Evolutionary conservation across 2,888 invertebrate genomes (phyloP), one percentile per base, ranked within the genome.

Genomic region (Hypselothyrea guttata): DNA sequence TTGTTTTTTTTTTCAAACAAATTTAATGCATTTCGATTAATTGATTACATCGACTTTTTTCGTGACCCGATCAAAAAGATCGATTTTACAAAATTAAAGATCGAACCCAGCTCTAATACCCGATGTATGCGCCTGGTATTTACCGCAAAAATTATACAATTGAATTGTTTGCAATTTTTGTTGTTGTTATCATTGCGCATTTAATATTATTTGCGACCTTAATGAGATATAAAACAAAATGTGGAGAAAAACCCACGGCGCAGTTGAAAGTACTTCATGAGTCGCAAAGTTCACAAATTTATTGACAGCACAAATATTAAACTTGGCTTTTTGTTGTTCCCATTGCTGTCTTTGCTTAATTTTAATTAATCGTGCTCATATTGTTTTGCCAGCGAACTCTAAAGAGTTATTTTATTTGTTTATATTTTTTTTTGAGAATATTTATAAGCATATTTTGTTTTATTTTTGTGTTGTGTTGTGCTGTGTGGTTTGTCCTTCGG

Each of bases 231-330:
- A 30, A 2, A 9, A 7, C 22, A 22, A 22, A 22, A 22, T 4
- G 22, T 22, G 22, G 22, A 18, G 16, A 79, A 78, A 77, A 70
- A 64, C 76, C 78, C 72, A 65, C 58, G 40, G 52, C 67, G 56
- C 73, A 71, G 71, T 73, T 73, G 68, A 73, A 68, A 64, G 73
- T 63, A 74, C 71, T 74, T 47, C 51, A 68, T 18, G 46, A 72
- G 59, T 55, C 57, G 63, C 73, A 76, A 77, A 79, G 72, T 75
- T 77, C 67, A 79, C 35, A 66, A 73, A 75, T 79, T 79, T 78
- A 81, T 78, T 81, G 75, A 77, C 78, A 75, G 63, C 54, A 46
- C 76, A 75, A 71, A 81, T 73, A 79, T 77, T 63, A 68, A 71
- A 66, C 16, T 54, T 28, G 49, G 38, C 40, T 35, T 41, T 18